Conservation (phyloP, 2,797 vertebrate species). For the Glyptemys insculpta region DNA sequence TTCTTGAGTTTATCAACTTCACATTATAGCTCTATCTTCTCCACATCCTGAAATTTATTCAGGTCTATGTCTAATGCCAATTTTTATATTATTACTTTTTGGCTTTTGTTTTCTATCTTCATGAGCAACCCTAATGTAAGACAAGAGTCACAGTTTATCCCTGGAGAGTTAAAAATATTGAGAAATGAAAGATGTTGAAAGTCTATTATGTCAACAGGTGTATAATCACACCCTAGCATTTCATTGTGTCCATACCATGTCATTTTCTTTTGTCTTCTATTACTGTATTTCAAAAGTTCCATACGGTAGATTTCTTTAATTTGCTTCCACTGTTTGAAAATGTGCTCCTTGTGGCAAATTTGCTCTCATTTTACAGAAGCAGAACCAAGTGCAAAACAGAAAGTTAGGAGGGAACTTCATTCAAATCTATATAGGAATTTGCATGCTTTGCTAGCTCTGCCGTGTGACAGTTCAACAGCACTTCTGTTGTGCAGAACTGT, state of each 20-base stretch:
- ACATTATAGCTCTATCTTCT: background rate
- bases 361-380: conserved; percentile 36
- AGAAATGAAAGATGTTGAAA: conserved; percentile 34
- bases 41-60: background rate
- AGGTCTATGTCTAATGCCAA: background rate
- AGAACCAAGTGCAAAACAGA: conserved; percentile 47
- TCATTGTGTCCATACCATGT: background rate
- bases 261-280: conserved; percentile 43
- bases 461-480: conserved; percentile 53
- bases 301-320: background rate
- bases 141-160: conserved; percentile 28
- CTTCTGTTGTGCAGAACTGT: conserved; percentile 26
- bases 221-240: conserved; percentile 24
- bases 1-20: background rate
- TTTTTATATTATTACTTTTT: background rate
- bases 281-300: conserved; percentile 38
- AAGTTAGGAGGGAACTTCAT: conserved; percentile 32
- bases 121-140: background rate
- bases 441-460: conserved; percentile 12
- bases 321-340: conserved; percentile 8
- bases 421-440: conserved; percentile 27
- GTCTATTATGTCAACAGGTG: conserved; percentile 1
- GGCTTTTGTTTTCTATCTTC: background rate
- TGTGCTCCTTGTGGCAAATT: conserved; percentile 23
- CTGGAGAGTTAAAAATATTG: conserved; percentile 4